Evolutionary conservation across 2,113 vertebrate genomes (phyloP).

Genomic region (Pluvialis apricaria): DNA sequence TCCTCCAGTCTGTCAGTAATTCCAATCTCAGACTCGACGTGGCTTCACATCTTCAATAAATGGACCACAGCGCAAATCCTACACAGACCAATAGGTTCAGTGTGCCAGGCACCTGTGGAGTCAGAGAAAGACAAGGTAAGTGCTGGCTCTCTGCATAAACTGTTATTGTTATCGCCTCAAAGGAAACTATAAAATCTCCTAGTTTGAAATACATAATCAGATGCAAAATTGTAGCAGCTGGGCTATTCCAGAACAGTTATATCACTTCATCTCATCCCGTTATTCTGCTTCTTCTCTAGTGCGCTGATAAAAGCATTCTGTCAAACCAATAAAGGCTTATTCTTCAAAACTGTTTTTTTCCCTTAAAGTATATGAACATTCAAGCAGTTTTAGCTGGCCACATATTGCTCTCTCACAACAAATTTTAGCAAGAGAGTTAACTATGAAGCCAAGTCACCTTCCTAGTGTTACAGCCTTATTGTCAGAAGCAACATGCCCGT

Average conservation of each 20-base stretch:
- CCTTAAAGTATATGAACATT: background rate
- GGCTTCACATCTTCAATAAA: slow-evolving; percentile 66
- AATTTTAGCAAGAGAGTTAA: background rate
- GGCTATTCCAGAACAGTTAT: background rate
- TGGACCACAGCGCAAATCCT: slow-evolving; percentile 5
- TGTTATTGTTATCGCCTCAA: background rate
- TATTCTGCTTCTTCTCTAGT: background rate
- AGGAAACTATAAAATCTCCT: background rate
- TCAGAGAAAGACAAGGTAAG: slow-evolving; percentile 15
- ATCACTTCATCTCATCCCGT: slow-evolving; percentile 11
- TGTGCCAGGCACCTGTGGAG: slow-evolving; percentile 60
- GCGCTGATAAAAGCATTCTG: background rate
- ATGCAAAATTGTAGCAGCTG: slow-evolving; percentile 24
- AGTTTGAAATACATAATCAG: background rate
- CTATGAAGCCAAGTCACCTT: background rate
- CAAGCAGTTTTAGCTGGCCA: background rate
- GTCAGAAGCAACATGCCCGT: background rate
- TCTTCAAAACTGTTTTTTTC: background rate
- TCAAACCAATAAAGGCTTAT: background rate
- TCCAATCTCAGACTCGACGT: background rate
- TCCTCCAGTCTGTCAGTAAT: slow-evolving; percentile 43
- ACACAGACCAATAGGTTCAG: slow-evolving; percentile 25
- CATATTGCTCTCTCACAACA: background rate
- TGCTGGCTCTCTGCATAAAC: background rate
- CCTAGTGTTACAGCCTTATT: background rate